Evolutionary conservation across 1,140 invertebrate genomes (phyloP).

Genomic region (Yoshiicerus persimilis): DNA sequence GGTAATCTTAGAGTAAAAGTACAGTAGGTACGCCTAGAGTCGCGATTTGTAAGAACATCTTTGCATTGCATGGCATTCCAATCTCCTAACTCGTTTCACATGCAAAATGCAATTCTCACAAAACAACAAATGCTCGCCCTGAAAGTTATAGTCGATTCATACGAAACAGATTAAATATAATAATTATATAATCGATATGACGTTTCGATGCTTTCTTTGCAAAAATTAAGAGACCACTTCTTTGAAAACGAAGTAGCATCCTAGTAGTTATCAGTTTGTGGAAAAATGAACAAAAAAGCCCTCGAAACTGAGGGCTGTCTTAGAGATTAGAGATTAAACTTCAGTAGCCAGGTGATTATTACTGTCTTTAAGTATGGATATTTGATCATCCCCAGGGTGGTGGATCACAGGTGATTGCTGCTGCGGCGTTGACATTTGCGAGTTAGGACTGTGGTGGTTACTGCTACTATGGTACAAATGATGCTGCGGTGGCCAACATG

Average conservation of each 20-base stretch:
- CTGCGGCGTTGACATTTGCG: conserved; percentile 19
- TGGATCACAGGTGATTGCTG: conserved; percentile 23
- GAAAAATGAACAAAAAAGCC: conserved; percentile 15
- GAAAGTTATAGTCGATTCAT: neutral
- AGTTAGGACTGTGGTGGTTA: conserved; percentile 15
- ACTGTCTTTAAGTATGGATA: conserved; percentile 2
- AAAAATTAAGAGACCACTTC: conserved; percentile 9
- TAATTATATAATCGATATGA: conserved; percentile 19
- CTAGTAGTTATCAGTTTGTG: neutral
- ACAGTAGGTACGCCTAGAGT: neutral
- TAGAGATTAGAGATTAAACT: conserved; percentile 23
- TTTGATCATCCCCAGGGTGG: conserved; percentile 22
- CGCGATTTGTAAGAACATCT: neutral
- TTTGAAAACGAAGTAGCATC: neutral
- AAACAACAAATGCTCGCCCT: neutral
- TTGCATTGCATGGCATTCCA: neutral
- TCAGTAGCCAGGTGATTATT: conserved; percentile 35
- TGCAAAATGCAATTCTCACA: neutral
- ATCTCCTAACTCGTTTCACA: neutral
- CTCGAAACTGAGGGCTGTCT: conserved; percentile 13
- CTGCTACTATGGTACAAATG: neutral
- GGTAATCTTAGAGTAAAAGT: neutral
- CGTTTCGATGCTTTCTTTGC: neutral
- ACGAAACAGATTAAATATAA: neutral
- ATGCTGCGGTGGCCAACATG: neutral